Conservation (phyloP, 2,113 vertebrate species). For the Lepisosteus osseus region DNA sequence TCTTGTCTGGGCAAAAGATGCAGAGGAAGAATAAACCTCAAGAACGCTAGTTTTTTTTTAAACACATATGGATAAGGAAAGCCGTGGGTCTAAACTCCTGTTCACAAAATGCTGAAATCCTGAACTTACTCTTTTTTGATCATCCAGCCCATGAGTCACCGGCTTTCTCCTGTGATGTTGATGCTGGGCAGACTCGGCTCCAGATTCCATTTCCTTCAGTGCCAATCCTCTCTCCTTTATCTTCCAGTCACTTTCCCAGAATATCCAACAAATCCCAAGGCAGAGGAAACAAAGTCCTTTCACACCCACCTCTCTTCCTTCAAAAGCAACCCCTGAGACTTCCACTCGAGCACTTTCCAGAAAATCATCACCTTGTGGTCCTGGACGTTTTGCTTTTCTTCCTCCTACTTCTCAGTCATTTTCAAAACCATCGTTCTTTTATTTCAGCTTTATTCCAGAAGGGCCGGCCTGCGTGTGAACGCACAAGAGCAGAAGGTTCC, state of each 20-base stretch:
- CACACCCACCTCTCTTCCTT: slow-evolving; percentile 38
- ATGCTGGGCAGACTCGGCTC: slow-evolving; percentile 77
- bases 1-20: too few relatives aligned
- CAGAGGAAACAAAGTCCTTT: slow-evolving; percentile 37
- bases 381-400: neutral
- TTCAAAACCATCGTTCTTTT: slow-evolving; percentile 27
- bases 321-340: slow-evolving; percentile 12
- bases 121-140: slow-evolving; percentile 92
- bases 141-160: slow-evolving; percentile 88
- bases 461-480: slow-evolving; percentile 40
- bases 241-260: slow-evolving; percentile 24
- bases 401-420: slow-evolving; percentile 32
- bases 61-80: slow-evolving; percentile 22
- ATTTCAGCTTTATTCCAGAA: slow-evolving; percentile 50
- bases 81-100: neutral
- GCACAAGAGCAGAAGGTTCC: slow-evolving; percentile 49
- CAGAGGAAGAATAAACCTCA: too few relatives aligned
- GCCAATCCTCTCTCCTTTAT: slow-evolving; percentile 37
- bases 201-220: slow-evolving; percentile 84
- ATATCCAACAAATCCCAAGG: slow-evolving; percentile 38
- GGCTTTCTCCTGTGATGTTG: slow-evolving; percentile 83
- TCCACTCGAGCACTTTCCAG: slow-evolving; percentile 47
- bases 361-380: slow-evolving; percentile 27
- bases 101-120: slow-evolving; percentile 20
- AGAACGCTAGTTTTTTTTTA: too few relatives aligned